These are phyloP conservation scores for Brotogeris chrysoptera DNA, from an alignment of 2,797 vertebrate genomes.

Conservation along the genomic window DNA sequence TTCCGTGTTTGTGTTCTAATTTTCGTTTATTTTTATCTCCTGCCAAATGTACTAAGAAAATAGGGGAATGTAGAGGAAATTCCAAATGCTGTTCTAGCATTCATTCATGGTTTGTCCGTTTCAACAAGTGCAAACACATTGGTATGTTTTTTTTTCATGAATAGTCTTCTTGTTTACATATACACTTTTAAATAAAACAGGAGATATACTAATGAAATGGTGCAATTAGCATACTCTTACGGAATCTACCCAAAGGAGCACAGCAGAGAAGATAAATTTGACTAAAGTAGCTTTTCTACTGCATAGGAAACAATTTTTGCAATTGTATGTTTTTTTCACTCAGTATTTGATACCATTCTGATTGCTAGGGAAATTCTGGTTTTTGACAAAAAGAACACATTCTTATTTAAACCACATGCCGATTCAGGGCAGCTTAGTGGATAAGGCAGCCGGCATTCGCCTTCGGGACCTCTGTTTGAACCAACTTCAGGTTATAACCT, in stretches of 20 bases:
- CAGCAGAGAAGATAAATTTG: background rate
- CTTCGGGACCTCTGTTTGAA: background rate
- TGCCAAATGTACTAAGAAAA: background rate
- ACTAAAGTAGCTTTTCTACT: background rate
- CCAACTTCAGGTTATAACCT: conserved; percentile 63
- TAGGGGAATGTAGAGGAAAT: background rate
- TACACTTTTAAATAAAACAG: background rate
- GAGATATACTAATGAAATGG: background rate
- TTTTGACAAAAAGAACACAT: background rate
- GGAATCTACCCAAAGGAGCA: background rate
- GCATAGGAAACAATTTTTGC: background rate
- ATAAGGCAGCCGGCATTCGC: background rate
- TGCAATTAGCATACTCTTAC: background rate
- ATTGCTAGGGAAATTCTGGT: background rate
- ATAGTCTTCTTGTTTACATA: background rate
- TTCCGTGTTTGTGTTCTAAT: background rate
- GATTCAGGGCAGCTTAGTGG: background rate
- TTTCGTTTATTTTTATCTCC: background rate
- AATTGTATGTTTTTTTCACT: background rate
- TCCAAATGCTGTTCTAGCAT: background rate
- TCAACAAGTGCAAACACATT: background rate
- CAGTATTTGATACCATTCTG: background rate
- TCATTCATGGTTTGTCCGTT: background rate
- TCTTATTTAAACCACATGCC: background rate
- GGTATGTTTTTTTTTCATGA: background rate